Base-by-base conservation (phyloP, 2,797 vertebrate species). In the Meriones psammophilus region DNA sequence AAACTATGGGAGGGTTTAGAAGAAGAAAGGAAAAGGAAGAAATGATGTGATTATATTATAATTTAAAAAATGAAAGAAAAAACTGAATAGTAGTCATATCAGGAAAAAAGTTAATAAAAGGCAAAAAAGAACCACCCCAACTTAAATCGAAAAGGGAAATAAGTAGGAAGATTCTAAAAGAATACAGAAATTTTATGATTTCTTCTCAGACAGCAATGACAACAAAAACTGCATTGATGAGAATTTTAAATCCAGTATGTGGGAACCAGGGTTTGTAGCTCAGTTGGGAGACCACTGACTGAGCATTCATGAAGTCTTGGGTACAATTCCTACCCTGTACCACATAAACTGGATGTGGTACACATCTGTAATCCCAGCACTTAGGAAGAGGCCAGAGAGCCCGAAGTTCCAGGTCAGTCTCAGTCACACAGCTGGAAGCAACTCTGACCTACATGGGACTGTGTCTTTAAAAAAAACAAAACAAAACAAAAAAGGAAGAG, bases 91-190 rank as follows among this genome's bases (percentile, higher is more conserved):
- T 54, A n/a, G 3, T 30, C 64, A 54, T 46, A 69, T 85, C 42
- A 85, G 60, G 30, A 84, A 84, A 85, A 84, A 33, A 50, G 17
- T 22, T 50, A 85, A 68, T 85, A n/a, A 69, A 68, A 50, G n/a
- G 3, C 8, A 9, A 64, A 83, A 62, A 42, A 28, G 46, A 77
- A 77, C 91, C 10, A 50, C 50, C 46, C 50, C 87, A 92, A 94
- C 46, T 71, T 93, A 96, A 89, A 73, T 20, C 69, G 62, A 79
- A 93, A 97, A 96, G 10, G 36, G 94, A 97, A 98, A 87, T 54
- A 84, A 97, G 33, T 58, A 89, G 92, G 46, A 97, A 94, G 92
- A 54, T 6, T 58, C 83, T 84, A 92, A 96, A 66, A 79, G 56
- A 64, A 83, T 60, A 85, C 4, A 96, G 36, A 0, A 73, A 58